Conservation (phyloP, 2,797 vertebrate genomes). For the Danio jaintianensis region DNA sequence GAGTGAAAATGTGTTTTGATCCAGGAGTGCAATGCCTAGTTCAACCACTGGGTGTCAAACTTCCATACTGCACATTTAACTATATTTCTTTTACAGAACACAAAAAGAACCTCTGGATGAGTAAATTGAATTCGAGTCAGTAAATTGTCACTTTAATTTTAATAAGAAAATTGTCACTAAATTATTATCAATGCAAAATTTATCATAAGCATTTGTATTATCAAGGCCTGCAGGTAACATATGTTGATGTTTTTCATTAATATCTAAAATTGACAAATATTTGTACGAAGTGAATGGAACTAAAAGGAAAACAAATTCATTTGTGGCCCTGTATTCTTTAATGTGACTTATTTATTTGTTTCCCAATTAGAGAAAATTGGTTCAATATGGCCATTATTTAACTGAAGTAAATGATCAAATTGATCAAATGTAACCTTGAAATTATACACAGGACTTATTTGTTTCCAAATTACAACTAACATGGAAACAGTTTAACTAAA, state of each 20-base stretch:
- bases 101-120: background rate
- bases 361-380: background rate
- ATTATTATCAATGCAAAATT: background rate
- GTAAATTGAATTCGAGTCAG: background rate
- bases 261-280: no score
- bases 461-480: background rate
- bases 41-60: no score
- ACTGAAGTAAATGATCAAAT: background rate
- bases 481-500: no score
- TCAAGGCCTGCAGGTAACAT: background rate
- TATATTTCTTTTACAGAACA: background rate
- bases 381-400: background rate
- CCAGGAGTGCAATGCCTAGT: no score
- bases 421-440: background rate
- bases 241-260: no score
- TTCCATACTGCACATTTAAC: no score
- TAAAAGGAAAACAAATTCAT: no score
- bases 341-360: background rate
- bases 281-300: no score
- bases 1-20: no score
- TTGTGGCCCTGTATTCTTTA: no score
- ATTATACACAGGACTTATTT: background rate
- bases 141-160: background rate
- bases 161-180: background rate
- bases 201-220: background rate